Percentiles rank a stretch among this genome's conserved stretches.
These are phyloP conservation scores for Macquaria ambigua DNA, from an alignment of 2,113 vertebrate genomes.

Conservation along the genomic window DNA sequence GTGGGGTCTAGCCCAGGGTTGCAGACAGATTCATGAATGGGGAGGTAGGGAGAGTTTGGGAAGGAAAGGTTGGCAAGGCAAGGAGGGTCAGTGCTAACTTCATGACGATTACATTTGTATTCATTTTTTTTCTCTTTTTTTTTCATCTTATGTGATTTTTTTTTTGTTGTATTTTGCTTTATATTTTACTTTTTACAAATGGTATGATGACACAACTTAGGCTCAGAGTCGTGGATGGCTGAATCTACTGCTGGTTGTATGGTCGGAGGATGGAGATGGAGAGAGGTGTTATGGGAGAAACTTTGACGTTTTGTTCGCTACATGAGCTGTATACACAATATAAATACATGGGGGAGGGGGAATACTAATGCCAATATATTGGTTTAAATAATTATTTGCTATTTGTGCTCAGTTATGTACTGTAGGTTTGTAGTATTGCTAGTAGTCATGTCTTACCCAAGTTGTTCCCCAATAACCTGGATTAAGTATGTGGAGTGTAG, in stretches of 20 bases:
- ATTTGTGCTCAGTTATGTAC: conserved; percentile 81
- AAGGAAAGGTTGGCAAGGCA: conserved; percentile 74
- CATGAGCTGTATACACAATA: conserved; percentile 72
- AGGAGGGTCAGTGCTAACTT: conserved; percentile 71
- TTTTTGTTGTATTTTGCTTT: conserved; percentile 60
- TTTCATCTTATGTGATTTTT: conserved; percentile 66
- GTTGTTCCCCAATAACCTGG: conserved; percentile 68
- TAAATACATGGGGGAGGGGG: conserved; percentile 59
- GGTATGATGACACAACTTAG: conserved; percentile 66
- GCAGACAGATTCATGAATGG: conserved; percentile 83
- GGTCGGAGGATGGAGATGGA: conserved; percentile 77
- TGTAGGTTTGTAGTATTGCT: conserved; percentile 74
- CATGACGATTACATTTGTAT: conserved; percentile 63
- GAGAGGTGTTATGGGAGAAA: conserved; percentile 68
- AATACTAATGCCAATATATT: conserved; percentile 61
- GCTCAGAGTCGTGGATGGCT: conserved; percentile 79
- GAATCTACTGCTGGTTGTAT: conserved; percentile 89
- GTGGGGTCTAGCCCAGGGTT: conserved; percentile 85
- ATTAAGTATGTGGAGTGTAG: conserved; percentile 38
- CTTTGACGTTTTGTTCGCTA: conserved; percentile 55
- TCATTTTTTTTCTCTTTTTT: conserved; percentile 44
- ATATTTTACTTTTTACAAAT: conserved; percentile 73
- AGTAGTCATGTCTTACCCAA: conserved; percentile 65
- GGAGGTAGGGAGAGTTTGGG: conserved; percentile 49
- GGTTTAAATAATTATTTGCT: conserved; percentile 58